These are phyloP conservation scores for Acromyrmex echinatior DNA, from an alignment of 1,140 invertebrate genomes.

Conservation along the genomic window DNA sequence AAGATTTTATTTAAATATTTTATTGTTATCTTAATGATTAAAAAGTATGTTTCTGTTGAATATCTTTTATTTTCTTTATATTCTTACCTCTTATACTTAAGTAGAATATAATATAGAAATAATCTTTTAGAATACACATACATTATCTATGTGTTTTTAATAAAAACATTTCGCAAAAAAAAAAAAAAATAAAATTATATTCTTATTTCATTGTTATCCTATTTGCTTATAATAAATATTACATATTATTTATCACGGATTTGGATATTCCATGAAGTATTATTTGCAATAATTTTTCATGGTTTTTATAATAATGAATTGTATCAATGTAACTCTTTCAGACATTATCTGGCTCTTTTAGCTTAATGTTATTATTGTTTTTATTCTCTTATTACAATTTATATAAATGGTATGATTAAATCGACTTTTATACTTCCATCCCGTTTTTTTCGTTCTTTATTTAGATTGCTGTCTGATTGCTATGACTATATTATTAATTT, in stretches of 20 bases:
- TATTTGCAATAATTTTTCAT: background rate
- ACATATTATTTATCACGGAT: background rate
- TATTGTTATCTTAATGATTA: background rate
- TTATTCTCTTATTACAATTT: background rate
- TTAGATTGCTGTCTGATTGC: slow-evolving; percentile 20
- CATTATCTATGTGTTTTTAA: background rate
- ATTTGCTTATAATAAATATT: background rate
- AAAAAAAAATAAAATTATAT: background rate
- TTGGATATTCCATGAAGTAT: background rate
- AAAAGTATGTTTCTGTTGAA: background rate
- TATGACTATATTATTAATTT: slow-evolving; percentile 29
- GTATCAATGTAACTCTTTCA: background rate
- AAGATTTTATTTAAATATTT: slow-evolving; percentile 10
- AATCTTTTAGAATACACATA: background rate
- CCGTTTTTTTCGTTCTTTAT: slow-evolving; percentile 15
- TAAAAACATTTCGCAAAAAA: background rate
- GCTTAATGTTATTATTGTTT: background rate
- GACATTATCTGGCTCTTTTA: background rate
- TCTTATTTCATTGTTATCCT: background rate
- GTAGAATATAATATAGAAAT: background rate
- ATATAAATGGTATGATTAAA: background rate
- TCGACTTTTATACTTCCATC: background rate
- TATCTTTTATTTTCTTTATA: background rate
- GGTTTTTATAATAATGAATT: background rate
- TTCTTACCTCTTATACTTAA: background rate